Conservation (phyloP, 2,888 invertebrate genomes). For the Malacosoma neustria region DNA sequence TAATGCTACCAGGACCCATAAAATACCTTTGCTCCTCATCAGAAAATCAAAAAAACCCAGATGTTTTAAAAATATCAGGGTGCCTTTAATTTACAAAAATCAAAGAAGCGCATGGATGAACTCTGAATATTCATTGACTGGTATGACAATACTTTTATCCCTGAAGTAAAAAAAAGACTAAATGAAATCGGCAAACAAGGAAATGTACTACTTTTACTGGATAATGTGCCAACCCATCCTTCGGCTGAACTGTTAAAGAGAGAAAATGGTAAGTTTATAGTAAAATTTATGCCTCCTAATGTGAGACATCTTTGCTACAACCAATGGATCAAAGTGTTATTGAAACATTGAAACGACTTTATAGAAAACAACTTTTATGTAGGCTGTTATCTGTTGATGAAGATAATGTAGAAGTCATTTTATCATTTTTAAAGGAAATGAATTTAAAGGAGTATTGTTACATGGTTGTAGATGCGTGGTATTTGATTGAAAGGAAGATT, state of each 20-base stretch:
- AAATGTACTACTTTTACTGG: neutral
- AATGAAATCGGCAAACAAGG: neutral
- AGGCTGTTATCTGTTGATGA: neutral
- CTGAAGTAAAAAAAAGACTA: neutral
- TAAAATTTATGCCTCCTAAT: slow-evolving; percentile 13
- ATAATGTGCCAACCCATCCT: neutral
- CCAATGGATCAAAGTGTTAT: slow-evolving; percentile 17
- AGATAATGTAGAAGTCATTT: neutral
- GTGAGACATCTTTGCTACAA: slow-evolving; percentile 14
- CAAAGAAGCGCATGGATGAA: slow-evolving; percentile 1
- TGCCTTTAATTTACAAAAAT: slow-evolving; percentile 6
- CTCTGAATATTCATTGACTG: neutral
- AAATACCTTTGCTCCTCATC: slow-evolving; percentile 12
- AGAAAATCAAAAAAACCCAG: slow-evolving; percentile 15
- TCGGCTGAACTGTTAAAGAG: neutral
- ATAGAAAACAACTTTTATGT: slow-evolving; percentile 10
- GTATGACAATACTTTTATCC: neutral
- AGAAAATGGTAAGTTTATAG: slow-evolving; percentile 7
- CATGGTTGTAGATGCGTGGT: too few species aligned
- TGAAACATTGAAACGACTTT: slow-evolving; percentile 15
- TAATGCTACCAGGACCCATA: slow-evolving; percentile 14
- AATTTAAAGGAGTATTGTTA: neutral
- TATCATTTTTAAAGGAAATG: neutral
- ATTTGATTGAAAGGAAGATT: too few species aligned
- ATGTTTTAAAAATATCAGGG: slow-evolving; percentile 11